phyloP scores from a whole-genome alignment of 2,113 vertebrate species.

The Psittacara wagleri region DNA sequence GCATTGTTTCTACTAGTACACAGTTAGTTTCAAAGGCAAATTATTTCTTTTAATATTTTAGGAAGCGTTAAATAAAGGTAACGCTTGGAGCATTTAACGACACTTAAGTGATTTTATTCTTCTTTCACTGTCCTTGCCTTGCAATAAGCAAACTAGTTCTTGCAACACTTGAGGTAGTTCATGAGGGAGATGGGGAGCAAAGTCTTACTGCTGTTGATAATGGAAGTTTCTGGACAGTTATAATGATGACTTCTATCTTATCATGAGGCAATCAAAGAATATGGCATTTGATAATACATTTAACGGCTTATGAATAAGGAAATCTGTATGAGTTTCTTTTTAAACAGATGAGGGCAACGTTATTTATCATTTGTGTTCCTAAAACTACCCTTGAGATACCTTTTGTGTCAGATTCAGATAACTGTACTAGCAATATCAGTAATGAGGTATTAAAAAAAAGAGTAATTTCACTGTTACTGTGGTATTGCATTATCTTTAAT shows the following conservation, averaged over 20 bases:
- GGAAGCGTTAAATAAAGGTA: not conserved
- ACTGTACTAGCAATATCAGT: slow-evolving; percentile 1
- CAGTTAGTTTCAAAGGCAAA: not conserved
- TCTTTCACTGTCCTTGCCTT: not conserved
- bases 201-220: not conserved
- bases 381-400: slow-evolving; percentile 2
- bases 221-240: not conserved
- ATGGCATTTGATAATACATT: not conserved
- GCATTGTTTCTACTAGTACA: not conserved
- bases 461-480: not conserved
- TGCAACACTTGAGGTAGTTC: not conserved
- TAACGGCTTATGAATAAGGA: slow-evolving; percentile 21
- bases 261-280: slow-evolving; percentile 2
- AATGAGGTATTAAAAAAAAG: slow-evolving; percentile 28
- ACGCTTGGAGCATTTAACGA: not conserved
- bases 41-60: not conserved
- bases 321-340: not conserved
- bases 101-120: not conserved
- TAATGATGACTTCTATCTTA: not conserved
- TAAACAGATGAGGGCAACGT: not conserved
- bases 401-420: not conserved
- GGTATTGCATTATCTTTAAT: not conserved
- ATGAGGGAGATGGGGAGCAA: not conserved
- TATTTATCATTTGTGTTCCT: slow-evolving; percentile 5
- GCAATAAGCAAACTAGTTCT: not conserved